Evolutionary conservation across 2,888 invertebrate genomes (phyloP).

Genomic region (Caenorhabditis macrosperma): DNA sequence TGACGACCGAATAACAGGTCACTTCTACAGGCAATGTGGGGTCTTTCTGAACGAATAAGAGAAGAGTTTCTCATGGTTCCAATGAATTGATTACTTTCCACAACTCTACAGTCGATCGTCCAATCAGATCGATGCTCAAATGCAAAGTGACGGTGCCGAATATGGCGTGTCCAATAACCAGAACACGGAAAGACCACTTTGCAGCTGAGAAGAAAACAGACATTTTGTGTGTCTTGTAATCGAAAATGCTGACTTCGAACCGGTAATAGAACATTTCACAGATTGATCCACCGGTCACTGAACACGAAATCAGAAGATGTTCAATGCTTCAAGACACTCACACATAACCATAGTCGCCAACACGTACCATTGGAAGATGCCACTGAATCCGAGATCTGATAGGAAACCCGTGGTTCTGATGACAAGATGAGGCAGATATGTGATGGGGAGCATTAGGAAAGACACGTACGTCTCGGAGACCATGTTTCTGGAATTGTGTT

Average conservation of each 20-base stretch:
- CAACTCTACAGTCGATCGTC: background rate
- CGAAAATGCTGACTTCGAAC: constrained; percentile 14
- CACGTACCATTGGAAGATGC: constrained; percentile 4
- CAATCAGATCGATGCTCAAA: background rate
- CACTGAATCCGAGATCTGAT: constrained; percentile 1
- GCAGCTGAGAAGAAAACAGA: background rate
- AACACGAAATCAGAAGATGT: background rate
- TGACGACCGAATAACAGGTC: background rate
- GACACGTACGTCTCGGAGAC: background rate
- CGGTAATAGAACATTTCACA: constrained; percentile 34
- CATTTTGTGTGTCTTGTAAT: constrained; percentile 12
- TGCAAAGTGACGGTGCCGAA: background rate
- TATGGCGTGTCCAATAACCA: background rate
- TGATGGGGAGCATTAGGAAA: constrained; percentile 10
- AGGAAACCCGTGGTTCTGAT: background rate
- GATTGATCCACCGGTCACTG: constrained; percentile 17
- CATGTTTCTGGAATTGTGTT: constrained; percentile 3
- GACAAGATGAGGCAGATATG: background rate
- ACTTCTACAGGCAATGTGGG: background rate
- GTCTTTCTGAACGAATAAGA: background rate
- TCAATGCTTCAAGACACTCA: too few species aligned
- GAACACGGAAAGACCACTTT: background rate
- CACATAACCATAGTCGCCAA: constrained; percentile 5
- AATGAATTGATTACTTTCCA: background rate
- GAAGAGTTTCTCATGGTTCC: background rate